A percentile compares a stretch with the other conserved stretches of the same genome.
phyloP scores from a whole-genome alignment of 1,140 invertebrate species.

The Cryptotermes secundus region DNA sequence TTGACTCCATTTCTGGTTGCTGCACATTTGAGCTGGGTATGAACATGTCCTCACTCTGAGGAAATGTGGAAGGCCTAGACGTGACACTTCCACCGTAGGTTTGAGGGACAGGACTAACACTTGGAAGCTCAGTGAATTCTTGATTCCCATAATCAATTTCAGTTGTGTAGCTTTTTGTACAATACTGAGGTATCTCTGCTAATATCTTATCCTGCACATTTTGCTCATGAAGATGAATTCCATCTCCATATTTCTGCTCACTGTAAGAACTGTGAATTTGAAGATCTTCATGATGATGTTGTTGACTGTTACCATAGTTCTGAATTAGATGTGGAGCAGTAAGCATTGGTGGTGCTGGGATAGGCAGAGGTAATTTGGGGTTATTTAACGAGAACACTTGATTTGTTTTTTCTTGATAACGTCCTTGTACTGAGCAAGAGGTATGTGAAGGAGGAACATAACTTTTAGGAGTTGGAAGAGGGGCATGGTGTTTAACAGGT shows the following conservation, averaged over 20 bases:
- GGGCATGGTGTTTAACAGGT: constrained; percentile 5
- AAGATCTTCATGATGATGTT: constrained; percentile 3
- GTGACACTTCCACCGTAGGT: constrained; percentile 34
- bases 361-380: constrained; percentile 23
- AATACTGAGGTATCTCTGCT: neutral
- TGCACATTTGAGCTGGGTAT: neutral
- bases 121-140: neutral
- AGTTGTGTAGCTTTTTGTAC: neutral
- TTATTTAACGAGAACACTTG: neutral
- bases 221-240: neutral
- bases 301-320: neutral
- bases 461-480: constrained; percentile 20
- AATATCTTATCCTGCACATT: too few species aligned
- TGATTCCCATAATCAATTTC: neutral
- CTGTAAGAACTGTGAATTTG: neutral
- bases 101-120: neutral
- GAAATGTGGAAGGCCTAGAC: constrained; percentile 28
- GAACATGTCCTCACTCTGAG: neutral
- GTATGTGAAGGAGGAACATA: constrained; percentile 26
- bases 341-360: constrained; percentile 31
- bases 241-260: neutral
- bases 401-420: constrained; percentile 2
- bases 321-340: constrained; percentile 21
- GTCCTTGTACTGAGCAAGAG: constrained; percentile 16
- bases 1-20: neutral